phyloP scores from a whole-genome alignment of 2,113 vertebrate species.

The Etheostoma cragini region DNA sequence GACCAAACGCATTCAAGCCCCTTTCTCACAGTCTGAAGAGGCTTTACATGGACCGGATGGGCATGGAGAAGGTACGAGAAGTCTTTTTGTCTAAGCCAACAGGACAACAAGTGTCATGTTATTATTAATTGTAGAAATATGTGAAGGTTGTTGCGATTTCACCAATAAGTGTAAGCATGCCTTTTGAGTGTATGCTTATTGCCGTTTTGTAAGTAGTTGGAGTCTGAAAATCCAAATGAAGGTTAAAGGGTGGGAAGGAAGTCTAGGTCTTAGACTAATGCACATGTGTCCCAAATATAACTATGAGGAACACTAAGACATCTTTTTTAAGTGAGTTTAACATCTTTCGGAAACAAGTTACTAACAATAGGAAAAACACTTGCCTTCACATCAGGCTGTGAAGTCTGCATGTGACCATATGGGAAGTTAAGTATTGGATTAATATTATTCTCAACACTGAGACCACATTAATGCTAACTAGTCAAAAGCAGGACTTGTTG shows the following conservation, averaged over 20 bases:
- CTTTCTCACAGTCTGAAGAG: slow-evolving; percentile 86
- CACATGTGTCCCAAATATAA: not conserved
- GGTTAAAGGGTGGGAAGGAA: not conserved
- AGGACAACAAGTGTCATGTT: not conserved
- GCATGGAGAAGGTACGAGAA: slow-evolving; percentile 83
- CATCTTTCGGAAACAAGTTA: not conserved
- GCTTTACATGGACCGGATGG: slow-evolving; percentile 88
- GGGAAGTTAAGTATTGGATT: not conserved
- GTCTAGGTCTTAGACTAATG: not conserved
- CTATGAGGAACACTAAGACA: too few species aligned
- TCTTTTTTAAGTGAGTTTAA: too few species aligned
- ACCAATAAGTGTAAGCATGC: not conserved
- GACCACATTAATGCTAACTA: too few species aligned
- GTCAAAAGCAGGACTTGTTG: not conserved
- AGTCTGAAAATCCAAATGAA: not conserved
- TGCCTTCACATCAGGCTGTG: too few species aligned
- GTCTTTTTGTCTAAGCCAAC: not conserved
- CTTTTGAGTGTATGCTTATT: not conserved
- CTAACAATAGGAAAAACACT: too few species aligned
- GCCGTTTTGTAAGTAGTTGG: not conserved
- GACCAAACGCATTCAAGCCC: slow-evolving; percentile 77
- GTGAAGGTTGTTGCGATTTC: too few species aligned
- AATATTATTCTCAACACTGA: not conserved
- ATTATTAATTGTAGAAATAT: not conserved
- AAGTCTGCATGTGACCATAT: not conserved